Base-by-base conservation (phyloP, 2,888 invertebrate species). In the Drosophila borborema region DNA sequence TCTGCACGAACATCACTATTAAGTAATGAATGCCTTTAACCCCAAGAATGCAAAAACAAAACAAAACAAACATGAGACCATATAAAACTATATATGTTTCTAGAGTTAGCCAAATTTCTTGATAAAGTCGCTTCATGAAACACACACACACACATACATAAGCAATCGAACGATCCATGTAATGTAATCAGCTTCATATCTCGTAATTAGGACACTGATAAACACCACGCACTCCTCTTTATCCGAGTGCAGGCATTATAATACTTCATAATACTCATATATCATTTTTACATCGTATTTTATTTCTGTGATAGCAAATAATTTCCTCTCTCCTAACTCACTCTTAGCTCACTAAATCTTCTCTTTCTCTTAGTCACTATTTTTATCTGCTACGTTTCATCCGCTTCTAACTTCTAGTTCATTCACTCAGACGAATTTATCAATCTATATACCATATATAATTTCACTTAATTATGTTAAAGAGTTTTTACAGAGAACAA, bases 281-380 rank as follows among this genome's bases (percentile, higher is more conserved):
- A 73, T 61, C 72, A 58, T 73, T 74, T 71, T 70, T 80, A 80
- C 82, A 79, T 82, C 71, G 77, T 86, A 84, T 82, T 86, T 84
- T 86, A 86, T 81, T 79, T 86, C 86, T 86, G 86, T 86, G 86
- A 86, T 86, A 86, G 86, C 87, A 84, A 86, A 86, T 86, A 82
- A 78, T 77, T 82, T 87, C 77, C 72, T 75, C 64, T 70, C 9
- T 58, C 72, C 49, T 28, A 46, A 18, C 55, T 41, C 51, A 10
- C 56, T 65, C 56, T 46, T 28, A 66, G 66, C 75, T 80, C 34
- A 77, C 72, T 80, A 23, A 72, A 70, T 80, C 73, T 63, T 81
- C 75, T 76, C 69, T 64, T 31, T 78, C 72, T 81, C 76, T 65
- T 78, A 81, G 78, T 81, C 82, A 86, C 81, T 81, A 79, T 40